Conservation (phyloP, 2,113 vertebrate species). For the Nothoprocta perdicaria region DNA sequence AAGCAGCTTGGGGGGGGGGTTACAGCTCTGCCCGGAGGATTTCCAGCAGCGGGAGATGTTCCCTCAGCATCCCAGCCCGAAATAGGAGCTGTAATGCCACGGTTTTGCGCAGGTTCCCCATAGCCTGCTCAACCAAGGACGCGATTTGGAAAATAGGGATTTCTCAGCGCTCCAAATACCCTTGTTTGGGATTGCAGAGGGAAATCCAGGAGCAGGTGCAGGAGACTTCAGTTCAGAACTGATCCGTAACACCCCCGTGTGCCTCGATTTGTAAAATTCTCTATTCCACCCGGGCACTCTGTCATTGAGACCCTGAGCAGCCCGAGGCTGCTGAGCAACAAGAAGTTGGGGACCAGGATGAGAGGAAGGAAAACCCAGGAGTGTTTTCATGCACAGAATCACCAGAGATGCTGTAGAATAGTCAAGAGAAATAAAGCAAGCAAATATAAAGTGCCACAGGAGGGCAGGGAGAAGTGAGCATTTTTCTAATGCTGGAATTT, state of each 20-base stretch:
- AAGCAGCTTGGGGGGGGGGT: neutral
- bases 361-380: neutral
- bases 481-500: slow-evolving; percentile 42
- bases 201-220: neutral
- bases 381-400: neutral
- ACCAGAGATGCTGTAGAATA: neutral
- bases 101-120: neutral
- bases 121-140: neutral
- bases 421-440: slow-evolving; percentile 22
- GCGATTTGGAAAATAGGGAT: rapidly evolving
- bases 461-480: neutral
- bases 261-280: neutral
- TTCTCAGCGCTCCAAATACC: rapidly evolving
- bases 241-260: rapidly evolving
- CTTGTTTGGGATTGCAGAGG: neutral
- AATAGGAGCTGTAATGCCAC: rapidly evolving
- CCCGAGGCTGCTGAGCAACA: neutral
- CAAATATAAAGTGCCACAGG: slow-evolving; percentile 21
- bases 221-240: neutral
- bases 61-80: neutral
- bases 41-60: neutral
- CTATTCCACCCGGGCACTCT: neutral
- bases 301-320: neutral
- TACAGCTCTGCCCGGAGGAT: neutral
- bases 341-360: neutral